Base-by-base conservation (phyloP, 1,140 invertebrate species). In the Frieseomelitta varia region DNA sequence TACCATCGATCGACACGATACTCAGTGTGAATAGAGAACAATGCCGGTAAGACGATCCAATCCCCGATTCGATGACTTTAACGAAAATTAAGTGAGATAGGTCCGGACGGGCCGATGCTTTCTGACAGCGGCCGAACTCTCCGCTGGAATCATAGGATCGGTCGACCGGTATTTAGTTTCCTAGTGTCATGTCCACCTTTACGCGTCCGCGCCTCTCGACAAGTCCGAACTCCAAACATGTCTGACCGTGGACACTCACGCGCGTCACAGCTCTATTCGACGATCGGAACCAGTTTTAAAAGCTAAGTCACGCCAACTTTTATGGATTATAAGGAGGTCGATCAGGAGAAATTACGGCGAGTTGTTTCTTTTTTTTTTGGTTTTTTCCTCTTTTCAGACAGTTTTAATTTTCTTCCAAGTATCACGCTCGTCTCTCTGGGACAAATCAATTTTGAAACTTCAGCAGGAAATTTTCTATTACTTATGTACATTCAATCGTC, bases 151-250 rank as follows among this genome's bases (percentile, higher is more conserved):
- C 86, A 73, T 84, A 80, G 76, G 88, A 77, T 68, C 61, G 83
- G 51, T 56, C 84, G 87, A 72, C 30, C 80, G 88, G 90, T 94
- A 94, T 94, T 94, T 94, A 93, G 91, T 94, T 94, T 94, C 93
- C 84, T 88, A 87, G 93, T 94, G 93, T 93, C 93, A 92, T 94
- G 92, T 94, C 91, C 90, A 87, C 91, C 92, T 94, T 94, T 93
- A 94, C 93, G 92, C 94, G 88, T 94, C 93, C 92, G 92, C 93
- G 93, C 94, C 93, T 94, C 88, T 71, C 86, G 89, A 94, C 93
- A 92, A 92, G 93, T 91, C 91, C 90, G 79, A 92, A 88, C 90
- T 93, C 92, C 91, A 93, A 94, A 93, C 92, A 93, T 85, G 87
- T 88, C 89, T 85, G 63, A 21, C 79, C 30, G 53, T 79, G 80